phyloP scores from a whole-genome alignment of 2,797 vertebrate species.

The Mormyrops attenuatus region DNA sequence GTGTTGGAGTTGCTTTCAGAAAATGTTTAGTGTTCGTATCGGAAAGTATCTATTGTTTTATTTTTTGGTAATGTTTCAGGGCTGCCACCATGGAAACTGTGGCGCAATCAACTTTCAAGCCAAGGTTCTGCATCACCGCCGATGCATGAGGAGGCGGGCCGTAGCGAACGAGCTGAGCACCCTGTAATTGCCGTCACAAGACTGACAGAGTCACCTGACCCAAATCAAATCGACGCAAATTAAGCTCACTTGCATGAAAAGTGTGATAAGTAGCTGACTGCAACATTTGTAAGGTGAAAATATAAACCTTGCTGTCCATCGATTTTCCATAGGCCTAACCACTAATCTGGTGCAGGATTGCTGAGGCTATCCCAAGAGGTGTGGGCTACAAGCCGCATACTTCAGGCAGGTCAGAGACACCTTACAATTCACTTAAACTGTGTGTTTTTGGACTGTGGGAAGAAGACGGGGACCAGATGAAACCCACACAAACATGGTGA shows the following conservation, averaged over 20 bases:
- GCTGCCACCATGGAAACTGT: slow-evolving; percentile 12
- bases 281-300: neutral
- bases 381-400: neutral
- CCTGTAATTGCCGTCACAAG: neutral
- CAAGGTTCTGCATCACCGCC: neutral
- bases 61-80: slow-evolving; percentile 11
- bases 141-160: neutral
- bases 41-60: slow-evolving; percentile 13
- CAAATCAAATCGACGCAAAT: neutral
- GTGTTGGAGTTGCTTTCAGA: neutral
- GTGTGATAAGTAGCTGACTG: neutral
- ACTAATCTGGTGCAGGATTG: neutral
- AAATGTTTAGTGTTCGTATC: neutral
- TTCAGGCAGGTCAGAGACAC: neutral
- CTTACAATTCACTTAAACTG: neutral
- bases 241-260: neutral
- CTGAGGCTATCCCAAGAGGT: neutral
- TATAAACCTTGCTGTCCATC: neutral
- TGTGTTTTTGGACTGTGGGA: neutral
- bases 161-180: neutral
- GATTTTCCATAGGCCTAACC: neutral
- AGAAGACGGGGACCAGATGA: neutral
- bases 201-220: slow-evolving; percentile 7
- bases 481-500: neutral
- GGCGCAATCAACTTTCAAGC: neutral